Base-by-base conservation (phyloP, 2,797 vertebrate species). In the Anabacerthia variegaticeps region DNA sequence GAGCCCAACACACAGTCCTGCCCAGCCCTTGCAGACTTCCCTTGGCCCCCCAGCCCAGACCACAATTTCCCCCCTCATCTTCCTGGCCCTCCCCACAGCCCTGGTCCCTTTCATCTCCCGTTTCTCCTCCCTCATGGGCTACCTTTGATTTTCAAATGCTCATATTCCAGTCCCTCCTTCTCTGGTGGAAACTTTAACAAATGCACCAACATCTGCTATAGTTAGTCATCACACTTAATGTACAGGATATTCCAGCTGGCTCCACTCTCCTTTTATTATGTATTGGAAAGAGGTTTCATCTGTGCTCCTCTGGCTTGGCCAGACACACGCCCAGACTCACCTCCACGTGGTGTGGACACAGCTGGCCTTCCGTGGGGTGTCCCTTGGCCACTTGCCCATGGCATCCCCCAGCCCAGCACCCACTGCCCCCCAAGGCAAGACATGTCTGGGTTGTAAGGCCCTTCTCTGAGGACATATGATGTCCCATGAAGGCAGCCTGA, bases 191-290 rank as follows among this genome's bases (percentile, higher is more conserved):
- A 97, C 90, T 96, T 95, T 96, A 97, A 89, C 94, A 95, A 95
- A 95, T 54, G 75, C 93, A 92, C 84, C 84, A 89, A 95, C 95
- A 97, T 97, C 96, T 96, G 95, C 94, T 97, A 68, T 90, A 95
- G 95, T 96, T 96, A 97, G 95, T 96, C 94, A 97, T 95, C 94
- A 91, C 93, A 95, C 94, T 96, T 96, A 94, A 97, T 97, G 95
- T 96, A 96, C 94, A 96, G 91, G 92, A 96, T 85, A 95, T 96
- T 96, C 95, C 96, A 97, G 95, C 94, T 97, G 95, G 95, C 95
- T 96, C 85, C 92, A 5, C 94, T 96, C 96, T 94, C 91, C 81
- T 92, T 96, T 96, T 95, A 97, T 96, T 94, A 96, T 96, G 95
- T 97, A 96, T 96, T 96, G 96, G 96, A 97, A 97, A 97, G 95